Percentiles rank a stretch among this genome's conserved stretches.
Evolutionary conservation across 2,888 invertebrate genomes (phyloP).

Genomic region (Acanthosepion esculentum): DNA sequence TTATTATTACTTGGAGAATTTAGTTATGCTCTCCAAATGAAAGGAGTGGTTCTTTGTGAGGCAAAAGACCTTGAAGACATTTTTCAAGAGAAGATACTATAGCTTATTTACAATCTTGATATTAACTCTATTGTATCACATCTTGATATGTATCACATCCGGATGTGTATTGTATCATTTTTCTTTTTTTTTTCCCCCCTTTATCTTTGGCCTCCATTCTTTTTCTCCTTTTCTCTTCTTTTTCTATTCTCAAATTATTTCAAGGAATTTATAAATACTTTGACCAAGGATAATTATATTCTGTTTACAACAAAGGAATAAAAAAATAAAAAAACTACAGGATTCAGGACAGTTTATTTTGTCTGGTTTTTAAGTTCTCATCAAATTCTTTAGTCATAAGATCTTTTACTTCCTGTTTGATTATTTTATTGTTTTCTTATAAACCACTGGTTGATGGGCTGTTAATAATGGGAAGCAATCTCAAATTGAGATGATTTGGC

Average conservation of each 20-base stretch:
- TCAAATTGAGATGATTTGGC: background rate
- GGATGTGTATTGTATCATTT: no score
- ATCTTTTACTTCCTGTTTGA: background rate
- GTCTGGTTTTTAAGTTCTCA: background rate
- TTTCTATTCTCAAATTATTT: background rate
- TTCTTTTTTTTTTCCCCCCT: no score
- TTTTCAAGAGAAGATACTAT: no score
- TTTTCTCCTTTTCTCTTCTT: background rate
- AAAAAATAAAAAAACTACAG: background rate
- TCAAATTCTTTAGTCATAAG: background rate
- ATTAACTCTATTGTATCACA: no score
- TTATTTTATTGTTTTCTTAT: background rate
- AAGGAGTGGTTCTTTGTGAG: no score
- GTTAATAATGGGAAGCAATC: background rate
- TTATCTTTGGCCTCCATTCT: no score
- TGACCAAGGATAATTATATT: background rate
- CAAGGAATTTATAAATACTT: background rate
- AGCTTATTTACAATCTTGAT: no score
- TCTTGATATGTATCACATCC: no score
- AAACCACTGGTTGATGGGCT: background rate
- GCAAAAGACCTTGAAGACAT: no score
- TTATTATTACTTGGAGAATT: no score
- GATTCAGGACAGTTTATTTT: background rate
- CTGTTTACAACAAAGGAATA: background rate
- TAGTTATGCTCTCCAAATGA: no score